Conservation (phyloP, 2,113 vertebrate species). For the Poeciliopsis prolifica region DNA sequence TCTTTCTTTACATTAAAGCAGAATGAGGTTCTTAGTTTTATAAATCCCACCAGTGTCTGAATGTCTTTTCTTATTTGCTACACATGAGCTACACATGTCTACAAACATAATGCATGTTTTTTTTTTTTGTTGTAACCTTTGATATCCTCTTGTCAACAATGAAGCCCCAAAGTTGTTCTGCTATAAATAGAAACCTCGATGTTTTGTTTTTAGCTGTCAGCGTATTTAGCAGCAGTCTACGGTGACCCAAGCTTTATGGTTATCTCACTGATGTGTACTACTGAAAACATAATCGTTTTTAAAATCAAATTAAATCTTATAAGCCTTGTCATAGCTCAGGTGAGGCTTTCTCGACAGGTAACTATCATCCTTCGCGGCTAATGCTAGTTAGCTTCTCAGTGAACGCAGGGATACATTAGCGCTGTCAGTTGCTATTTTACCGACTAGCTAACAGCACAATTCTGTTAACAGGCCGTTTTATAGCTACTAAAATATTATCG, state of each 20-base stretch:
- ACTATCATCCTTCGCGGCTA: conserved; percentile 17
- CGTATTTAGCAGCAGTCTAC: not conserved
- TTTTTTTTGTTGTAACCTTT: not conserved
- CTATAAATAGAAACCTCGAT: conserved; percentile 6
- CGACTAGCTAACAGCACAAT: not conserved
- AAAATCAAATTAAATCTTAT: not conserved
- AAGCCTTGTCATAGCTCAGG: not conserved
- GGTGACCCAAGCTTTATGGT: not conserved
- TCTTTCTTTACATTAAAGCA: not conserved
- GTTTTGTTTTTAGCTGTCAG: conserved; percentile 53
- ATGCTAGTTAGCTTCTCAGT: conserved; percentile 21
- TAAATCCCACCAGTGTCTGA: not conserved
- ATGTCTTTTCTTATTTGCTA: not conserved
- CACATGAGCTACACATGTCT: not conserved
- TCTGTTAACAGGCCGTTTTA: not conserved
- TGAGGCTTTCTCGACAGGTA: not conserved
- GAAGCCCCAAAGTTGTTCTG: not conserved
- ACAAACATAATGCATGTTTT: not conserved
- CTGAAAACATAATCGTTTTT: not conserved
- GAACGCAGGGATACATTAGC: not conserved
- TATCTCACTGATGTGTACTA: not conserved
- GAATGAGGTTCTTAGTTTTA: not conserved
- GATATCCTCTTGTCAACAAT: not conserved
- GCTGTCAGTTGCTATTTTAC: not conserved
- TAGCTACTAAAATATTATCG: not conserved